phyloP scores from a whole-genome alignment of 2,113 vertebrate species.

The Ornithorhynchus anatinus region DNA sequence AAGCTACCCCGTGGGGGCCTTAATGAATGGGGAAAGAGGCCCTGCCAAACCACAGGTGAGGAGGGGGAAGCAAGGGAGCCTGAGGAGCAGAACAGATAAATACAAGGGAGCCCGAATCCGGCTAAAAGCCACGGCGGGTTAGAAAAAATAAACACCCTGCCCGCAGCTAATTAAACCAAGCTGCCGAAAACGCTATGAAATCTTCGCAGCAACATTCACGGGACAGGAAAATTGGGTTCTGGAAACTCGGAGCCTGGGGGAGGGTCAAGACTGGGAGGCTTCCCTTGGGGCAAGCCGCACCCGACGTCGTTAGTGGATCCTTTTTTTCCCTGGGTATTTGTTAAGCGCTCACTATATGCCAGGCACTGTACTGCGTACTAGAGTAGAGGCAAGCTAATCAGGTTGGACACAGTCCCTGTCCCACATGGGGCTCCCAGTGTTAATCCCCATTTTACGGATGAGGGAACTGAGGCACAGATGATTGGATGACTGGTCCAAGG shows the following conservation, averaged over 20 bases:
- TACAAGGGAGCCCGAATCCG: neutral
- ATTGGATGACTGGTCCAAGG: no score
- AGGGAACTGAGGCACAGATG: no score
- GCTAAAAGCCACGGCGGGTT: conserved; percentile 8
- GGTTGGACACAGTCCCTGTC: no score
- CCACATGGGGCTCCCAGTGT: no score
- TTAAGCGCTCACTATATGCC: no score
- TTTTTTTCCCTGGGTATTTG: no score
- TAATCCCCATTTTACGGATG: no score
- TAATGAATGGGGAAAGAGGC: conserved; percentile 15
- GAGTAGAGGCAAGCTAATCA: no score
- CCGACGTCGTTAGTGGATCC: no score
- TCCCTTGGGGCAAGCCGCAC: no score
- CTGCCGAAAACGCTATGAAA: conserved; percentile 2
- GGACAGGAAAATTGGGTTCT: neutral
- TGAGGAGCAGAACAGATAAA: conserved; percentile 19
- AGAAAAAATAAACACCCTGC: conserved; percentile 24
- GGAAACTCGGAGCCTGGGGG: neutral
- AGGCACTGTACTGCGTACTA: no score
- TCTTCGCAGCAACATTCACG: neutral
- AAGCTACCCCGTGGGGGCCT: neutral
- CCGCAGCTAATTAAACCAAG: conserved; percentile 12
- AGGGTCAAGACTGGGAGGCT: neutral
- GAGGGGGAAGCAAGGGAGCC: conserved; percentile 8
- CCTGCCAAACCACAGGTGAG: conserved; percentile 27